Conservation (phyloP, 2,797 vertebrate species). For the Pseudotriccus pelzelni region DNA sequence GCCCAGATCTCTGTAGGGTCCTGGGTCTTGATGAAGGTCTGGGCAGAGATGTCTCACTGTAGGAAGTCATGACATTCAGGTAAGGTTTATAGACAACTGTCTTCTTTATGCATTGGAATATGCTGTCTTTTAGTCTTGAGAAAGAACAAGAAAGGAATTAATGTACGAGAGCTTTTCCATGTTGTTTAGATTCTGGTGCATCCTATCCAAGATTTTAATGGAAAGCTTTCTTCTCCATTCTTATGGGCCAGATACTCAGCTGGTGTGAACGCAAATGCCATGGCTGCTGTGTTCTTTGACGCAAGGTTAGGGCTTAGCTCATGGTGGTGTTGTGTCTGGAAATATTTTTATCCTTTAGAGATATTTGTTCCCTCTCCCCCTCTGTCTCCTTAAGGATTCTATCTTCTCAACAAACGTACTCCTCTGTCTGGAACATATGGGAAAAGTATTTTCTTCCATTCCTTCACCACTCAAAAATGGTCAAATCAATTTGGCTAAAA, state of each 20-base stretch:
- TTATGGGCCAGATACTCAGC: conserved; percentile 50
- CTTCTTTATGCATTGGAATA: neutral
- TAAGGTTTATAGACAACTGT: neutral
- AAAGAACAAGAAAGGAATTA: neutral
- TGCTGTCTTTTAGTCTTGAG: neutral
- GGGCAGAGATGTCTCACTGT: neutral
- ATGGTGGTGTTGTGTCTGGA: conserved; percentile 55
- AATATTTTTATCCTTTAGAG: conserved; percentile 63
- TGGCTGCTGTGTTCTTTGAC: conserved; percentile 39
- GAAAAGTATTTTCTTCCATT: conserved; percentile 63
- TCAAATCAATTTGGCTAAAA: conserved; percentile 59
- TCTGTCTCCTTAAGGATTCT: conserved; percentile 22
- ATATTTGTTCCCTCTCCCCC: neutral
- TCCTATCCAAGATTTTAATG: conserved; percentile 43
- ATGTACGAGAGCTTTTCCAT: neutral
- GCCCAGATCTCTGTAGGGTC: neutral
- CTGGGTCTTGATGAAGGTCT: neutral
- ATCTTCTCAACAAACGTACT: conserved; percentile 33
- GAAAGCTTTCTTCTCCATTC: conserved; percentile 33
- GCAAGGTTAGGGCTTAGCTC: conserved; percentile 47
- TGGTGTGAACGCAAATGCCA: conserved; percentile 41
- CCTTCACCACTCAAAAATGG: conserved; percentile 50
- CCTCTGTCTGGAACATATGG: conserved; percentile 54
- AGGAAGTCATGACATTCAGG: rapidly evolving
- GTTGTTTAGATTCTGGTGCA: conserved; percentile 1